These are phyloP conservation scores for Linurgus olivaceus DNA, from an alignment of 2,797 vertebrate genomes.

Conservation along the genomic window DNA sequence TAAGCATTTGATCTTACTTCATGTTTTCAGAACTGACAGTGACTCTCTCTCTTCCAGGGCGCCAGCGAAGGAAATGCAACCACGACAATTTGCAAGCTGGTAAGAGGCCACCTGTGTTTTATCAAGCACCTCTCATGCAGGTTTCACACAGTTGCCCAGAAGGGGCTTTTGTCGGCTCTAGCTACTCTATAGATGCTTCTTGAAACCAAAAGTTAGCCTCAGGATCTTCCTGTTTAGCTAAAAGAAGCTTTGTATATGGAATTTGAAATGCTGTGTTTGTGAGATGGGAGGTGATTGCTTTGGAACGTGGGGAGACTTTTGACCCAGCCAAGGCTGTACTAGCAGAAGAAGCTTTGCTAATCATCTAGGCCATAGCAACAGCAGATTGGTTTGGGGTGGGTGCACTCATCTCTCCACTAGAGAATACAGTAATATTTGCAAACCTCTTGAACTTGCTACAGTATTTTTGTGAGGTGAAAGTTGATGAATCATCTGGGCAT, in stretches of 20 bases:
- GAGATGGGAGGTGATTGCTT: background rate
- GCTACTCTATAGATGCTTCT: background rate
- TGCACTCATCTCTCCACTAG: background rate
- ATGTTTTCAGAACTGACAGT: background rate
- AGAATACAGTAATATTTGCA: background rate
- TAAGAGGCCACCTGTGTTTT: slow-evolving; percentile 21
- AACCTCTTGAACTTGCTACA: background rate
- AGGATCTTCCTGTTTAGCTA: background rate
- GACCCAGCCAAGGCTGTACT: background rate
- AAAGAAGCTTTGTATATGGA: background rate
- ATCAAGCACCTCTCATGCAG: background rate
- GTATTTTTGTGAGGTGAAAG: background rate
- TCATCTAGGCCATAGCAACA: background rate
- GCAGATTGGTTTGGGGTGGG: background rate
- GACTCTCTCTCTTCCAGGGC: slow-evolving; percentile 35
- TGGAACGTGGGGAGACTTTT: background rate
- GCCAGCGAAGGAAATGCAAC: background rate
- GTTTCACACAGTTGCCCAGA: background rate
- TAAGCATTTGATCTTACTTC: background rate
- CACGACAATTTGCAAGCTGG: background rate
- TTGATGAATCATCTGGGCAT: background rate
- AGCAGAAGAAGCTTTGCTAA: background rate
- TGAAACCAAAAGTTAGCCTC: background rate
- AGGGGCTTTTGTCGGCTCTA: background rate
- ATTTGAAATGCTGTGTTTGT: background rate